Evolutionary conservation across 2,797 vertebrate species (phyloP).

Genomic region (Chlorospingus flavigularis): DNA sequence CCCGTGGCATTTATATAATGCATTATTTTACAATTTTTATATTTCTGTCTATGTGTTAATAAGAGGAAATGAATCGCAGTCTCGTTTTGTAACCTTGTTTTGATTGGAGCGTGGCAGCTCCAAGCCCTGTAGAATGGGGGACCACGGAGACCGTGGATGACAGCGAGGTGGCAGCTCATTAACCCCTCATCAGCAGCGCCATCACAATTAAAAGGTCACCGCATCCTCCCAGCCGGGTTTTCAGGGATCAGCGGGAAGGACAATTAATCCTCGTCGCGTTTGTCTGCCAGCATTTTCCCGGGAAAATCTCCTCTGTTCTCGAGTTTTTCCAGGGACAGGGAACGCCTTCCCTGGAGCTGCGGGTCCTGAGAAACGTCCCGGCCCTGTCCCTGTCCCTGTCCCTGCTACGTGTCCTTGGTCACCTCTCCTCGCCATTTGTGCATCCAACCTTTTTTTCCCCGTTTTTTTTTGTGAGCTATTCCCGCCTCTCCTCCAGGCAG

Average conservation of each 20-base stretch:
- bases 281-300: background rate
- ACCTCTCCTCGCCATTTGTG: background rate
- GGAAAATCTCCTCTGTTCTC: rapidly evolving
- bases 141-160: background rate
- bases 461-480: background rate
- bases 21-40: background rate
- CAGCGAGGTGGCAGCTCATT: background rate
- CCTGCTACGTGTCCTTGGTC: background rate
- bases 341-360: background rate
- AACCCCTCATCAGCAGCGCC: background rate
- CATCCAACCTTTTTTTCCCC: background rate
- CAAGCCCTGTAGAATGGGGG: background rate
- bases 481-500: background rate
- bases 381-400: background rate
- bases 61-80: background rate
- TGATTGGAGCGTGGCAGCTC: background rate
- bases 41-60: background rate
- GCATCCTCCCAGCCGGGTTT: background rate
- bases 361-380: background rate
- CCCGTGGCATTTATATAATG: background rate
- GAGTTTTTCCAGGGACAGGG: background rate
- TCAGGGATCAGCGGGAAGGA: background rate
- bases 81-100: background rate
- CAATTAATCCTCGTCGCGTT: background rate
- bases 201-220: background rate